A percentile compares a stretch with the other conserved stretches of the same genome.
Evolutionary conservation across 2,888 invertebrate genomes (phyloP).

Genomic region (Lasioglossum figueresi): DNA sequence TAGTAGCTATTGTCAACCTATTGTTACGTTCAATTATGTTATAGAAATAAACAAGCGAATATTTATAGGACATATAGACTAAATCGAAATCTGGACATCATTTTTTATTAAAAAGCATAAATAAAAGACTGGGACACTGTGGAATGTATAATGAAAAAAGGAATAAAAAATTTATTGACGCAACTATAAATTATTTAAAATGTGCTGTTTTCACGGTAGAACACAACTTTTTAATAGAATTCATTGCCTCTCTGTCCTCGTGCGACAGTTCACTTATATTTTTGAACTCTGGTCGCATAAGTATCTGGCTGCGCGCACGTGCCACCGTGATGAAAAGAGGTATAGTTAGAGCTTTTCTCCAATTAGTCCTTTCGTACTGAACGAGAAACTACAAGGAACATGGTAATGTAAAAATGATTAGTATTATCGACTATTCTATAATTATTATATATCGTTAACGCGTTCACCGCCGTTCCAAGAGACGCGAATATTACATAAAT

Average conservation of each 20-base stretch:
- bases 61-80: not conserved
- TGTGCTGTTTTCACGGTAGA: constrained; percentile 64
- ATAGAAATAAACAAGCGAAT: not conserved
- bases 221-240: constrained; percentile 77
- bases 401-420: not conserved
- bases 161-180: not conserved
- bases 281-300: constrained; percentile 85
- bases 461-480: not conserved
- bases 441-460: not conserved
- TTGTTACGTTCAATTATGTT: not conserved
- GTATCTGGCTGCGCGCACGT: constrained; percentile 84
- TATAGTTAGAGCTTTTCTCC: constrained; percentile 84
- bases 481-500: not conserved
- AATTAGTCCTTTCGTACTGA: constrained; percentile 84
- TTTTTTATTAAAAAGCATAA: not conserved
- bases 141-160: not conserved
- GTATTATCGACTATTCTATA: not conserved
- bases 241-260: constrained; percentile 76
- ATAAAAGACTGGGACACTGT: not conserved
- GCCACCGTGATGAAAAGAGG: constrained; percentile 85
- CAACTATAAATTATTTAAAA: constrained; percentile 47
- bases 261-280: constrained; percentile 77
- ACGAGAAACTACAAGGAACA: constrained; percentile 83
- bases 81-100: not conserved
- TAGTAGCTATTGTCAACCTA: not conserved